Conservation (phyloP, 2,113 vertebrate genomes). For the Ovis canadensis region DNA sequence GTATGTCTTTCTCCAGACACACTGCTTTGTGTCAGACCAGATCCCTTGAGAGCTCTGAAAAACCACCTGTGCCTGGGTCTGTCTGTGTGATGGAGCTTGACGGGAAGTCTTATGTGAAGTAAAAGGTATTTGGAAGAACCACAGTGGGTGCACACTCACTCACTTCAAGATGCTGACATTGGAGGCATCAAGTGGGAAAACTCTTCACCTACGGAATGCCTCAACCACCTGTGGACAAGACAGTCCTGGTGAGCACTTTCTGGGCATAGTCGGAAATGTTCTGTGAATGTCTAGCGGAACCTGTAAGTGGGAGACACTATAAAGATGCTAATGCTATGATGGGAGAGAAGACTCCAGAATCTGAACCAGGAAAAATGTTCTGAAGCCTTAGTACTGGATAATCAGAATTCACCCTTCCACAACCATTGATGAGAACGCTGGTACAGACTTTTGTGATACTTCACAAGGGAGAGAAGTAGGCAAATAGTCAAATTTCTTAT, state of each 20-base stretch:
- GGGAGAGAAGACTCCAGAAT: neutral
- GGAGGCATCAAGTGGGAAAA: slow-evolving; percentile 83
- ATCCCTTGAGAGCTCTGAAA: neutral
- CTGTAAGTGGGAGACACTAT: neutral
- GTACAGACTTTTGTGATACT: neutral
- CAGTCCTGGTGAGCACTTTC: slow-evolving; percentile 85
- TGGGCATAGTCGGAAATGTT: neutral
- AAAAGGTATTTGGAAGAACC: slow-evolving; percentile 90
- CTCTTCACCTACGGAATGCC: slow-evolving; percentile 88
- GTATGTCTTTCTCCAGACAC: neutral
- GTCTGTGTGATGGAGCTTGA: slow-evolving; percentile 83
- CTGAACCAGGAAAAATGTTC: neutral
- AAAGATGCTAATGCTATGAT: neutral
- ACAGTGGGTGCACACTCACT: slow-evolving; percentile 87
- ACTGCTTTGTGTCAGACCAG: neutral
- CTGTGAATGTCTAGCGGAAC: neutral
- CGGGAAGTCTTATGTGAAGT: slow-evolving; percentile 90
- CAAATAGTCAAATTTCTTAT: neutral
- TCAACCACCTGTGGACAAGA: slow-evolving; percentile 85
- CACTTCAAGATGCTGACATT: slow-evolving; percentile 94
- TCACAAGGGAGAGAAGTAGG: neutral
- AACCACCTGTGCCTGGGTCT: neutral
- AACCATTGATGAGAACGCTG: neutral
- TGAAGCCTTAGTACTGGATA: neutral
- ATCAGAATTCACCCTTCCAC: neutral